Evolutionary conservation across 2,888 invertebrate species (phyloP), one percentile per base, ranked within the genome.

Genomic region (Sminthurides aquaticus): DNA sequence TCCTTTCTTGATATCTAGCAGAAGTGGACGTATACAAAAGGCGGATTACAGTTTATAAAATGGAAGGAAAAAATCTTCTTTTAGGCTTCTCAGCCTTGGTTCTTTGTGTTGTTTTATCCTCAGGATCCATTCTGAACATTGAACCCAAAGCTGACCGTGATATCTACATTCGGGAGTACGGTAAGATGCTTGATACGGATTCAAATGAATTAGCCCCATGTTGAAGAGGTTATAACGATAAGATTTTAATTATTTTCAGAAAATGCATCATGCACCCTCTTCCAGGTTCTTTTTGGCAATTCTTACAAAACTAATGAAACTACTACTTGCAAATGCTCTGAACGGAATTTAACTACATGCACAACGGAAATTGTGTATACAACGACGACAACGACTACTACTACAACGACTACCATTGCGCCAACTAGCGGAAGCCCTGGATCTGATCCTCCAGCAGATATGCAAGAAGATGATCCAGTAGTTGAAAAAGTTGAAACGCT

Each of bases 221-320:
- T 15, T 34, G 8, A 34, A 11, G 43, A 34, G 15, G 43, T 11
- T 11, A 34, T 34, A 5, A 11, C 43, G 43, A 8, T 43, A 43
- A 43, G 18, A 43, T 43, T 43, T 43, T 43, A 43, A 43, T 43
- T 22, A 20, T 15, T 56, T 56, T 25, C 28, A 57, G 57, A 57
- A 57, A 57, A 60, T 49, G 25, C 48, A 11, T 49, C 60, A 20
- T 60, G 60, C 48, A 49, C 49, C 24, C 24, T 8, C 11, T 49
- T 60, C 26, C 49, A 49, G 25, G 20, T 24, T 2, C n/a, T 60
- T 2, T 60, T 60, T 28, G 60, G 49, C 1, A 5, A 1, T 8
- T 11, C 22, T 22, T 60, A 60, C 26, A 1, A 25, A 15, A 60
- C n/a, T 18, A 60, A 60, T 28, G 60, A 60, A 20, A 60, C 60